A percentile compares a stretch with the other conserved stretches of the same genome.
Evolutionary conservation across 2,888 invertebrate genomes (phyloP).

Genomic region (Pseudococcus viburni): DNA sequence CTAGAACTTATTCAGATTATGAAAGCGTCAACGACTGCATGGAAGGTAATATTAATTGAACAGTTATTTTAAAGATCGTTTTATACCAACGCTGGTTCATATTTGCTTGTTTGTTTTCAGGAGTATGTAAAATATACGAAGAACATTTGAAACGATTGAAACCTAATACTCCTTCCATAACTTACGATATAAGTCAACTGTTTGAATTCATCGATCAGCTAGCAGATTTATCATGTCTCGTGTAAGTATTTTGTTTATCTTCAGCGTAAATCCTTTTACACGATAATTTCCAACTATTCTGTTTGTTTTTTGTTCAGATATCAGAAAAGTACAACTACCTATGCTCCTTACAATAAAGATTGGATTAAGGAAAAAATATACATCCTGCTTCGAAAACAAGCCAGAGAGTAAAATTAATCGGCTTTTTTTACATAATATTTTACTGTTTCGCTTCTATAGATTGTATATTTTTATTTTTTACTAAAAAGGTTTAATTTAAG

Average conservation of each 20-base stretch:
- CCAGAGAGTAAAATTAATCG: constrained; percentile 71
- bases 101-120: constrained; percentile 71
- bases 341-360: constrained; percentile 98
- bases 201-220: constrained; percentile 98
- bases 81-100: background rate
- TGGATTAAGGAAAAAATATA: constrained; percentile 99
- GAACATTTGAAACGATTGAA: constrained; percentile 96
- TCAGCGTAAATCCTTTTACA: background rate
- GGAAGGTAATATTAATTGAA: constrained; percentile 80
- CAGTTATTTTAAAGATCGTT: no score
- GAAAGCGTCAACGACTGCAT: constrained; percentile 98
- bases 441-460: constrained; percentile 39
- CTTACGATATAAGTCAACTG: constrained; percentile 97
- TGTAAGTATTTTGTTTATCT: constrained; percentile 74
- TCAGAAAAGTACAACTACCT: constrained; percentile 94
- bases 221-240: constrained; percentile 94
- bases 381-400: constrained; percentile 88
- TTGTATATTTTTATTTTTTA: constrained; percentile 52
- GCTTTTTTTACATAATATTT: constrained; percentile 5
- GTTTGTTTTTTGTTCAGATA: constrained; percentile 72
- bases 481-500: constrained; percentile 11
- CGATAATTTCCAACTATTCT: background rate
- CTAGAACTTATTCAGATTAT: constrained; percentile 97
- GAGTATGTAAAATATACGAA: constrained; percentile 98
- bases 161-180: constrained; percentile 96